A percentile compares a stretch with the other conserved stretches of the same genome.
Conservation (phyloP, 2,888 invertebrate genomes). For the Lasioglossum oenotherae region DNA sequence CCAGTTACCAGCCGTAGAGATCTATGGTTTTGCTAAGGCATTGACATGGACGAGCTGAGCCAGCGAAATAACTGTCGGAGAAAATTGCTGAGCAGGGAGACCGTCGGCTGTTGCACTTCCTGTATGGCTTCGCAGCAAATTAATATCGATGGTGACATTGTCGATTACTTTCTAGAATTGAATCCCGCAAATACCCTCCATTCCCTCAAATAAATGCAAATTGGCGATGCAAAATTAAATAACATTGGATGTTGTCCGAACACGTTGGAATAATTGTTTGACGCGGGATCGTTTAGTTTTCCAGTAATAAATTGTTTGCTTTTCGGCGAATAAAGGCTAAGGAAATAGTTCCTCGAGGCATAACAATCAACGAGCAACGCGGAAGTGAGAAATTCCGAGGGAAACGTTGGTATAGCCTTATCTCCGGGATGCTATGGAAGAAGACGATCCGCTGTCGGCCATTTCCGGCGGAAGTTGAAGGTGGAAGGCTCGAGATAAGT, state of each 20-base stretch:
- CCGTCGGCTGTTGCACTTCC: slow-evolving; percentile 48
- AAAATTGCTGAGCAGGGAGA: slow-evolving; percentile 69
- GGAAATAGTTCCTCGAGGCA: neutral
- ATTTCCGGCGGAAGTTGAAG: slow-evolving; percentile 66
- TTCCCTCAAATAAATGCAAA: neutral
- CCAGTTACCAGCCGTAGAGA: slow-evolving; percentile 51
- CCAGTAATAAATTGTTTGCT: neutral
- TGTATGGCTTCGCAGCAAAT: slow-evolving; percentile 37
- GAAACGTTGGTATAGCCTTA: slow-evolving; percentile 5
- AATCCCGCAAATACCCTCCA: neutral
- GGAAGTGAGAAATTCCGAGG: neutral
- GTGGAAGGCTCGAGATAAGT: slow-evolving; percentile 54
- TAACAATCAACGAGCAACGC: neutral
- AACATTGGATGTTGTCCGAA: too few relatives aligned
- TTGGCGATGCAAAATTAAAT: too few relatives aligned
- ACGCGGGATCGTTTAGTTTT: neutral
- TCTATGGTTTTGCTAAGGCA: slow-evolving; percentile 52
- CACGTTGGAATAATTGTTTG: neutral
- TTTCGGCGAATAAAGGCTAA: neutral
- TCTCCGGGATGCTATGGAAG: slow-evolving; percentile 7
- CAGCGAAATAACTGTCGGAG: slow-evolving; percentile 72
- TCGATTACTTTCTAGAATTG: slow-evolving; percentile 3
- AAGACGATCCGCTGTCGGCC: slow-evolving; percentile 43
- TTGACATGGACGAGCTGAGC: slow-evolving; percentile 43
- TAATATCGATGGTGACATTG: slow-evolving; percentile 47